phyloP scores from a whole-genome alignment of 2,888 invertebrate species.

The Lasioglossum vierecki region DNA sequence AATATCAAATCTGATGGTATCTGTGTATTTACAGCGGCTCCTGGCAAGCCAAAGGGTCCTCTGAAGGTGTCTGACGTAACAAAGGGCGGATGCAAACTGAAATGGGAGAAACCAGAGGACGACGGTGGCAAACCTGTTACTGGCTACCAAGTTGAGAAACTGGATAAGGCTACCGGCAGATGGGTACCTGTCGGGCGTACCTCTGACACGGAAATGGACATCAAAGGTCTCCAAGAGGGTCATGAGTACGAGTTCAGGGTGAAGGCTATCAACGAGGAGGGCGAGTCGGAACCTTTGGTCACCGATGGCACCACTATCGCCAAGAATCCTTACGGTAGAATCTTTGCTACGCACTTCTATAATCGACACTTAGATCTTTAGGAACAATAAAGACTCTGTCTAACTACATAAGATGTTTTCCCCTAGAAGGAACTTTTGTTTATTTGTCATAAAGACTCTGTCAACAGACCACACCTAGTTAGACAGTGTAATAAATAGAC shows the following conservation, averaged over 20 bases:
- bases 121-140: constrained; percentile 97
- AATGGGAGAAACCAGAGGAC: constrained; percentile 97
- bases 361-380: background rate
- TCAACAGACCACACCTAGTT: no score
- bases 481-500: background rate
- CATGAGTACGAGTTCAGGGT: constrained; percentile 97
- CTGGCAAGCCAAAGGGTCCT: constrained; percentile 95
- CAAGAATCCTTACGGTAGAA: constrained; percentile 96
- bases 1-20: background rate
- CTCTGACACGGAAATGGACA: constrained; percentile 94
- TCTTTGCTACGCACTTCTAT: background rate
- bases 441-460: no score
- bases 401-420: no score
- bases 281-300: constrained; percentile 96
- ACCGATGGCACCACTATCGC: constrained; percentile 95
- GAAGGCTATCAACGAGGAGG: constrained; percentile 96
- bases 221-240: constrained; percentile 94
- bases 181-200: constrained; percentile 97
- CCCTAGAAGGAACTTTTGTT: no score
- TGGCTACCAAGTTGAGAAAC: constrained; percentile 97
- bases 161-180: constrained; percentile 95
- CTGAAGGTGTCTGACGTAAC: constrained; percentile 95
- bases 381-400: no score
- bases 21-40: constrained; percentile 86
- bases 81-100: constrained; percentile 94